These are phyloP conservation scores for Acanthosepion pharaonis DNA, from an alignment of 2,888 invertebrate genomes.

Conservation along the genomic window DNA sequence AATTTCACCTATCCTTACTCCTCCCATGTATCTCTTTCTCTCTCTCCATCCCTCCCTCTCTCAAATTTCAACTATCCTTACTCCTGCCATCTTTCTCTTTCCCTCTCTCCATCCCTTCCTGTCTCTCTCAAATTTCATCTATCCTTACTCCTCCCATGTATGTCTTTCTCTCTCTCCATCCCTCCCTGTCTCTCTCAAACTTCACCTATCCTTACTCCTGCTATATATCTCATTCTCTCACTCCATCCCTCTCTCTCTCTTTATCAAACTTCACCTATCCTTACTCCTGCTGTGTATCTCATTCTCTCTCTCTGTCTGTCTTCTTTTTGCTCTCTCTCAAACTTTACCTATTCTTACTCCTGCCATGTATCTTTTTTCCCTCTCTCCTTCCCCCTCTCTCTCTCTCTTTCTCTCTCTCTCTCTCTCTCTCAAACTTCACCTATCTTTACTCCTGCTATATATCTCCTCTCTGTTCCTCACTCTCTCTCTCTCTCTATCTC, in stretches of 20 bases:
- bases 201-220: too few relatives aligned
- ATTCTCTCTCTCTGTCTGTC: background rate
- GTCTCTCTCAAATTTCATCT: too few relatives aligned
- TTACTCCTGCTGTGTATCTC: background rate
- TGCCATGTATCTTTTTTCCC: background rate
- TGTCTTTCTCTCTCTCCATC: background rate
- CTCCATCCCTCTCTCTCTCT: background rate
- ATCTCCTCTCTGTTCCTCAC: too few relatives aligned
- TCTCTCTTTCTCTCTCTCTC: background rate
- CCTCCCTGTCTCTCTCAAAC: background rate
- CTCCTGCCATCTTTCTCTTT: background rate
- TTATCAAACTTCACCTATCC: background rate
- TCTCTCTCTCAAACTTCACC: background rate
- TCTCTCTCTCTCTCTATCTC: too few relatives aligned
- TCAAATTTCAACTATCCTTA: too few relatives aligned
- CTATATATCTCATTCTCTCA: background rate
- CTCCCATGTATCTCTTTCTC: background rate
- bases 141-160: too few relatives aligned
- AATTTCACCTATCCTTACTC: too few relatives aligned
- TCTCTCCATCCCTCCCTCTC: background rate
- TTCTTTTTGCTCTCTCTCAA: too few relatives aligned
- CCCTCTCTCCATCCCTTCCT: background rate
- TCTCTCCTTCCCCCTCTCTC: background rate
- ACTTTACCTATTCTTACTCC: too few relatives aligned
- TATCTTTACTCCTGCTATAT: too few relatives aligned